Evolutionary conservation across 2,888 invertebrate species (phyloP), one percentile per base, ranked within the genome.

Genomic region (Caenorhabditis wallacei): DNA sequence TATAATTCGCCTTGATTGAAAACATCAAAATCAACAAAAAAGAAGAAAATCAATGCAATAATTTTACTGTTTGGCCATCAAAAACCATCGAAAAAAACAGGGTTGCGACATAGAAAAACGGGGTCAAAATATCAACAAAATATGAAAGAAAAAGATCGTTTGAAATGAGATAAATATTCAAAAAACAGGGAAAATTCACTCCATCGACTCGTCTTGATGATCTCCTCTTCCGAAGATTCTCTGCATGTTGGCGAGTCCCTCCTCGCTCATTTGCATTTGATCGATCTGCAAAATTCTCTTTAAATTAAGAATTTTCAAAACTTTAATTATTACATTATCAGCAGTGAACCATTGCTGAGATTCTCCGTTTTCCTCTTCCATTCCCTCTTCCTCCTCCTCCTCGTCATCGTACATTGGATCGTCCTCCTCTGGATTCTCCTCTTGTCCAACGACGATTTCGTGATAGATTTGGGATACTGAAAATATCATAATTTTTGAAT

Each of bases 351-450:
- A 87, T 20, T 76, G 78, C 63, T 80, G 66, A 11, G 56, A 16
- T 26, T 30, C 30, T 63, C 54, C 54, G 24, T 48, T 72, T 16
- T 26, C 59, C 26, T 48, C 63, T 4, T 68, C 64, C 70, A 71
- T 66, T 16, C 69, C 11, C 18, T 40, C 43, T 20, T 69, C 54
- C 22, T 75, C 71, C 16, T 64, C 72, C 22, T 80, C 71, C 2
- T 54, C 64, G 11, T 71, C 80, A 4, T 78, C 78, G 54, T 57
- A 75, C 64, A 68, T 94, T 70, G 69, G 68, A 69, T 95, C 95
- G 54, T 94, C 94, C 13, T 95, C 95, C 92, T 96, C 95, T 2
- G 96, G 96, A 93, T 96, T 95, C 80, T 96, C 93, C 18, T 94
- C 94, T 92, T 96, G 96, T 90, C 96, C 96, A 54, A 95, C 94